Evolutionary conservation across 2,888 invertebrate species (phyloP).

Genomic region (Stenichneumon culpator): DNA sequence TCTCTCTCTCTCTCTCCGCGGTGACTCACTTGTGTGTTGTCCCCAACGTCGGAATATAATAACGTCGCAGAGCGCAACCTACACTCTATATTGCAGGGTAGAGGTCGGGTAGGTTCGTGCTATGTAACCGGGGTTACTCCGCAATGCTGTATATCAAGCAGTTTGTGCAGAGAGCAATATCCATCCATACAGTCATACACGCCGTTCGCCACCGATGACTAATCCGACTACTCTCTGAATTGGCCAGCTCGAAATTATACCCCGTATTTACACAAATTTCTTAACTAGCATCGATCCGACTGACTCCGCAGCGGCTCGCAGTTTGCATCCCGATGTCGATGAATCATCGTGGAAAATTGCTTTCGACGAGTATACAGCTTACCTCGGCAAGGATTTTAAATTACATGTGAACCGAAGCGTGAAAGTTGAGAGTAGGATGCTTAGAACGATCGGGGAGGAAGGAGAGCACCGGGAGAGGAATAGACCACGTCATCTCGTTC

Average conservation of each 20-base stretch:
- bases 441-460: constrained; percentile 4
- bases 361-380: not conserved
- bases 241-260: constrained; percentile 42
- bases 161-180: constrained; percentile 38
- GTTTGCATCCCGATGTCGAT: not conserved
- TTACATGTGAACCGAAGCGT: constrained; percentile 24
- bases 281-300: constrained; percentile 16
- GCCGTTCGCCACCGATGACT: constrained; percentile 49
- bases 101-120: constrained; percentile 49
- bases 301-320: not conserved
- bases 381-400: not conserved
- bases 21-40: constrained; percentile 62
- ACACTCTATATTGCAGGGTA: constrained; percentile 36
- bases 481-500: constrained; percentile 60
- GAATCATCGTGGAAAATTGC: constrained; percentile 11
- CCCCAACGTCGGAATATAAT: constrained; percentile 55
- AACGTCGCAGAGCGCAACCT: constrained; percentile 23
- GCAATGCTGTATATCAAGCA: constrained; percentile 28
- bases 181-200: constrained; percentile 12
- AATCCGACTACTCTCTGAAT: constrained; percentile 61
- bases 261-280: constrained; percentile 49
- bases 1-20: constrained; percentile 73
- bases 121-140: constrained; percentile 44
- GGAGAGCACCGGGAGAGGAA: constrained; percentile 10
- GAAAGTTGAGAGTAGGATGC: constrained; percentile 10